Conservation (phyloP, 64 coral and sea anemone genomes). For the Stichodactyla helianthus region DNA sequence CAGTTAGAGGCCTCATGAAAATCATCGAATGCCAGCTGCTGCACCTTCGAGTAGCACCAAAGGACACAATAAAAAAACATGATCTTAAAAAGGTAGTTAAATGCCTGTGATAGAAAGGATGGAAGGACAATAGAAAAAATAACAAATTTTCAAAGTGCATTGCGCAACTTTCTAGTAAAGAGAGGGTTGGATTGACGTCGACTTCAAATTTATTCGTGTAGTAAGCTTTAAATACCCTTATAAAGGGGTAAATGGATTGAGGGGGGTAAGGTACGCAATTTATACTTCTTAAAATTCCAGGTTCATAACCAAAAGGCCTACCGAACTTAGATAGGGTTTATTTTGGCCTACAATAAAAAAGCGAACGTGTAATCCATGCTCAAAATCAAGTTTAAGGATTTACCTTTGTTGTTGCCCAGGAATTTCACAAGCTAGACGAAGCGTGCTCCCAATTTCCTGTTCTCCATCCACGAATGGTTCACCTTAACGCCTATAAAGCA, state of each 20-base stretch:
- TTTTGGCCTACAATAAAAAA: too few relatives aligned
- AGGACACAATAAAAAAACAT: background rate
- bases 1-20: constrained; percentile 58
- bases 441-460: constrained; percentile 19
- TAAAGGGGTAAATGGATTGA: too few relatives aligned
- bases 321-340: too few relatives aligned
- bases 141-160: too few relatives aligned
- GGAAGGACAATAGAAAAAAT: too few relatives aligned
- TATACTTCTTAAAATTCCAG: too few relatives aligned
- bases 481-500: constrained; percentile 28
- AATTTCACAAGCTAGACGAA: constrained; percentile 38
- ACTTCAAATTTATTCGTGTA: too few relatives aligned
- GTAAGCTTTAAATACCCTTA: too few relatives aligned
- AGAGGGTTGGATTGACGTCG: too few relatives aligned
- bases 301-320: too few relatives aligned
- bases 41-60: constrained; percentile 13
- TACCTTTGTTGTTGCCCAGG: background rate
- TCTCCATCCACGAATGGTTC: constrained; percentile 18
- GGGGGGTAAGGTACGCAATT: too few relatives aligned
- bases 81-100: constrained; percentile 30
- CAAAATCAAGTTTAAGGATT: background rate
- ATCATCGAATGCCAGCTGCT: constrained; percentile 66
- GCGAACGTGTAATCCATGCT: background rate
- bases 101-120: background rate
- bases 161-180: too few relatives aligned